Evolutionary conservation across 2,888 invertebrate genomes (phyloP).

Genomic region (Agapostemon virescens): DNA sequence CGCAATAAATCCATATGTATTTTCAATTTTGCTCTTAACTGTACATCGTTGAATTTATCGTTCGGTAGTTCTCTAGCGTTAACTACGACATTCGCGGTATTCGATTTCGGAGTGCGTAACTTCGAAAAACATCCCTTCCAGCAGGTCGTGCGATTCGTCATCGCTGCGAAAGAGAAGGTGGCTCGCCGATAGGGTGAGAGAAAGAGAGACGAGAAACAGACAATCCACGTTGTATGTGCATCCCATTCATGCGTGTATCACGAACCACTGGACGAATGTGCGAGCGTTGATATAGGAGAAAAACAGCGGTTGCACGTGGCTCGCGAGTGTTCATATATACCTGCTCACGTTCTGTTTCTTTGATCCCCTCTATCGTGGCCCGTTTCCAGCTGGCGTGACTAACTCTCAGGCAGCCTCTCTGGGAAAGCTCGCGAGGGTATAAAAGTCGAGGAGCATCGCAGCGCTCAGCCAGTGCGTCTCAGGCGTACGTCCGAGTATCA

Average conservation of each 20-base stretch:
- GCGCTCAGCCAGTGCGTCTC: conserved; percentile 68
- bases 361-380: conserved; percentile 30
- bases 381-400: conserved; percentile 49
- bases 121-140: background rate
- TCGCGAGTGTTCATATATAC: conserved; percentile 67
- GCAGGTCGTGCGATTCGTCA: background rate
- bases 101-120: background rate
- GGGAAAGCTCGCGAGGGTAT: conserved; percentile 62
- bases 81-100: no score
- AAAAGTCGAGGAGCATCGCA: conserved; percentile 67
- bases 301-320: conserved; percentile 73
- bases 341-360: conserved; percentile 53
- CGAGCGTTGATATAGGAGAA: conserved; percentile 50
- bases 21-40: no score
- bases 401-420: conserved; percentile 30
- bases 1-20: no score
- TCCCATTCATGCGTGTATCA: conserved; percentile 50
- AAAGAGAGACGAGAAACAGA: conserved; percentile 11
- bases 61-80: no score
- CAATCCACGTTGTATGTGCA: conserved; percentile 18
- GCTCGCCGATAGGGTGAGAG: conserved; percentile 7
- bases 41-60: no score
- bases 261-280: conserved; percentile 40
- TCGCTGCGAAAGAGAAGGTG: conserved; percentile 1
- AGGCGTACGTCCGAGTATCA: conserved; percentile 37